Conservation (phyloP, 2,888 invertebrate genomes). For the Atrina japonica region DNA sequence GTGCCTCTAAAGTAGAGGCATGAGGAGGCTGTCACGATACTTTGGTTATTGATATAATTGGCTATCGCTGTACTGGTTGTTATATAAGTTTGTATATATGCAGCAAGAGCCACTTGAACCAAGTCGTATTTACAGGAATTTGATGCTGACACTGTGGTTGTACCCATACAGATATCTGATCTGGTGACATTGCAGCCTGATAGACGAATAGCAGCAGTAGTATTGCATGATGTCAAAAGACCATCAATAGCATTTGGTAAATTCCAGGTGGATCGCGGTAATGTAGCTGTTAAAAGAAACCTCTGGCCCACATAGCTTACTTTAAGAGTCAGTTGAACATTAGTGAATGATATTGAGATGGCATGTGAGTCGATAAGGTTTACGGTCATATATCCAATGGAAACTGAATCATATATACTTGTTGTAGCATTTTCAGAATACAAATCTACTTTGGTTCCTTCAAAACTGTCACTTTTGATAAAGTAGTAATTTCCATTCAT, state of each 20-base stretch:
- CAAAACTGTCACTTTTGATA: conserved; percentile 32
- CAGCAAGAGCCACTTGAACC: conserved; percentile 42
- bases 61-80: conserved; percentile 44
- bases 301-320: conserved; percentile 48
- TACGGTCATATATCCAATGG: conserved; percentile 42
- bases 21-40: conserved; percentile 46
- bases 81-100: conserved; percentile 34
- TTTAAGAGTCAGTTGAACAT: conserved; percentile 41
- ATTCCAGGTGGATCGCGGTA: conserved; percentile 46
- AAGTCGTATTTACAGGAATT: conserved; percentile 45
- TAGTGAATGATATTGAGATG: conserved; percentile 40
- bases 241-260: conserved; percentile 41
- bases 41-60: conserved; percentile 37
- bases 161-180: conserved; percentile 43
- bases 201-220: conserved; percentile 44
- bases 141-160: conserved; percentile 37
- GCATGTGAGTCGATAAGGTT: conserved; percentile 48
- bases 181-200: conserved; percentile 43
- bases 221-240: conserved; percentile 52
- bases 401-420: conserved; percentile 43
- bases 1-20: conserved; percentile 53
- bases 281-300: conserved; percentile 46
- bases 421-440: conserved; percentile 17
- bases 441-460: conserved; percentile 11
- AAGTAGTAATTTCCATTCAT: conserved; percentile 17